Base-by-base conservation (phyloP, 1,140 invertebrate genomes). In the Ostrea edulis region DNA sequence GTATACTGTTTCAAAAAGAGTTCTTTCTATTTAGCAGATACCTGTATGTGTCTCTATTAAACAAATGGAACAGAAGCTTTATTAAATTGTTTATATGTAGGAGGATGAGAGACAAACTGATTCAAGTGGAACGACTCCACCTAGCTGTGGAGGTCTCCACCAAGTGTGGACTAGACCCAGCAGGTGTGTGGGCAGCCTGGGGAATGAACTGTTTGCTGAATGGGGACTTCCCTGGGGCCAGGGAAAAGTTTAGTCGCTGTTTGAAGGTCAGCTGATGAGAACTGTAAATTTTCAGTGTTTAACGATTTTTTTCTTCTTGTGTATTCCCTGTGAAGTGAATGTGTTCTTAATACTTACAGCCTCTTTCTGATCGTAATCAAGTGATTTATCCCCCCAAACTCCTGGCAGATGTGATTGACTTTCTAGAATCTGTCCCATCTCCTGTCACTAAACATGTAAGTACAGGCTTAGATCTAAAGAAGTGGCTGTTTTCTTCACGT, bases 141-240 rank as follows among this genome's bases (percentile, higher is more conserved):
- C 93, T 98, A 35, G 98, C 98, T 0, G 94, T 98, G 85, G 97
- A 98, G 91, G 96, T 98, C 17, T 97, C 97, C 2, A 95, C 97
- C 0, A 98, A 98, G 95, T 97, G 96, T 88, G 97, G 97, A 4
- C 94, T 98, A 51, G 96, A 98, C 25, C 96, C 96, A 51, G 96
- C 96, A 82, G 97, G 97, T 29, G 97, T 98, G 0, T 97, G 98
- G 96, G 97, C 97, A 2, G 97, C 97, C 0, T 98, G 98, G 97
- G 98, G 97, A 0, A 96, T 98, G 93, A 96, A 97, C 65, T 98
- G 97, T 92, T 94, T 98, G 0, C 97, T 97, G 90, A 96, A 97
- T 2, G 97, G 97, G 0, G 96, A 97, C 91, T 97, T 95, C 93
- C 96, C 95, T 86, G 96, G 95, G 91, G 97, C 98, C 0, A 95